These are phyloP conservation scores for Spea hammondii DNA, from an alignment of 2,797 vertebrate genomes.

Conservation along the genomic window DNA sequence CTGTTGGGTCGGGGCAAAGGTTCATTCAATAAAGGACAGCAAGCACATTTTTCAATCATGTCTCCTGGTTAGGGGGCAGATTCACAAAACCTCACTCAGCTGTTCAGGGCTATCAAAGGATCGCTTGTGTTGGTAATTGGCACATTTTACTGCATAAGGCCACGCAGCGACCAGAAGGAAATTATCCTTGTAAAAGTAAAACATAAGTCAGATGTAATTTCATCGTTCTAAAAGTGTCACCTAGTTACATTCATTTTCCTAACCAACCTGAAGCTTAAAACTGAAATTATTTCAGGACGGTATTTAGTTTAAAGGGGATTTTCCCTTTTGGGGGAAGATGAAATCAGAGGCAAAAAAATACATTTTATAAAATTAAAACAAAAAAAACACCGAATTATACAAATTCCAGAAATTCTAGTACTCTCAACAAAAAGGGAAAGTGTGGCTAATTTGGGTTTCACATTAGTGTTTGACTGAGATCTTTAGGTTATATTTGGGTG, in stretches of 20 bases:
- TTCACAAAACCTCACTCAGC: conserved; percentile 32
- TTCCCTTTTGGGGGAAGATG: no score
- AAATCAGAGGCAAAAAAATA: no score
- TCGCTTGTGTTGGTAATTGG: conserved; percentile 34
- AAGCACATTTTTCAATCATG: conserved; percentile 36
- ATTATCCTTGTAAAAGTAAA: neutral
- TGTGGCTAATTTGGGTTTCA: neutral
- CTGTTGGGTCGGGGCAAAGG: conserved; percentile 35
- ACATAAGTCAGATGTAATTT: neutral
- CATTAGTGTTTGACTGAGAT: neutral
- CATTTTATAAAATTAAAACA: no score
- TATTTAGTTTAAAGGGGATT: no score
- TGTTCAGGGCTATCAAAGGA: conserved; percentile 39
- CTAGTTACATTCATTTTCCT: no score
- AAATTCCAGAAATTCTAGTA: no score
- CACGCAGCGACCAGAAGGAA: neutral
- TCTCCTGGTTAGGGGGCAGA: conserved; percentile 36
- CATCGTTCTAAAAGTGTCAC: no score
- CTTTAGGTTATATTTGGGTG: neutral
- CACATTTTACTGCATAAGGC: conserved; percentile 11
- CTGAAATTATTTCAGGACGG: no score
- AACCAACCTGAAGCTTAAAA: no score
- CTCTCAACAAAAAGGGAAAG: no score
- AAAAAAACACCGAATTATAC: no score
- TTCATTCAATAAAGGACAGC: conserved; percentile 40